phyloP scores from a whole-genome alignment of 1,140 invertebrate species.

The Lanistes nyassanus region DNA sequence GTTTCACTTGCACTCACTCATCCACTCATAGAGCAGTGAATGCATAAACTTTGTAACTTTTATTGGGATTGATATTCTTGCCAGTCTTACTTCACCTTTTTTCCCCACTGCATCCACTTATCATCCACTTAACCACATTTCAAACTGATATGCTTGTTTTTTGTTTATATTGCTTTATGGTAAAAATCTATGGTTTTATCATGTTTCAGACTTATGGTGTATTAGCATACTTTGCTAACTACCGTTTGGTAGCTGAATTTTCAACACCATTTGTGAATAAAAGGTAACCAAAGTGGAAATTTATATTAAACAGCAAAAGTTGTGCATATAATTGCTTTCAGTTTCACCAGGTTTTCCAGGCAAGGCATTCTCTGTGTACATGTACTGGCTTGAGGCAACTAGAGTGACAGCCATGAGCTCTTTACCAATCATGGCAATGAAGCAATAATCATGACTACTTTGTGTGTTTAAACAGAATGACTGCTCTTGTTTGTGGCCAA shows the following conservation, averaged over 20 bases:
- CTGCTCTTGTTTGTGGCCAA: no score
- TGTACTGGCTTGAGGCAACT: neutral
- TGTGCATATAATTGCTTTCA: neutral
- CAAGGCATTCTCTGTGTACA: neutral
- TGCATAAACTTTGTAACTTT: no score
- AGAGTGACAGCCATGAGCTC: neutral
- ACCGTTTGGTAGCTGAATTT: constrained; percentile 62
- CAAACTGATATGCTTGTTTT: neutral
- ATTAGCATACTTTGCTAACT: constrained; percentile 63
- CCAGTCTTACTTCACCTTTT: no score
- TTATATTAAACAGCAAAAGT: constrained; percentile 1
- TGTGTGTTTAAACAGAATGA: no score
- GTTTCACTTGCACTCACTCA: no score
- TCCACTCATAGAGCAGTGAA: no score
- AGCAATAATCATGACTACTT: no score
- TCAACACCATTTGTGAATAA: constrained; percentile 66
- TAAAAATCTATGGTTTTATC: constrained; percentile 9
- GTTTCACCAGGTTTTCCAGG: neutral
- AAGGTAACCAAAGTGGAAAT: constrained; percentile 41
- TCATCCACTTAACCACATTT: no score
- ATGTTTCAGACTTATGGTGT: constrained; percentile 56
- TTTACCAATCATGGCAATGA: no score
- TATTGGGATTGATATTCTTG: no score
- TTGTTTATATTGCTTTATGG: neutral
- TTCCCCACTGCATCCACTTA: no score